phyloP scores from a whole-genome alignment of 2,888 invertebrate genomes.

The Polylopha cassiicola region DNA sequence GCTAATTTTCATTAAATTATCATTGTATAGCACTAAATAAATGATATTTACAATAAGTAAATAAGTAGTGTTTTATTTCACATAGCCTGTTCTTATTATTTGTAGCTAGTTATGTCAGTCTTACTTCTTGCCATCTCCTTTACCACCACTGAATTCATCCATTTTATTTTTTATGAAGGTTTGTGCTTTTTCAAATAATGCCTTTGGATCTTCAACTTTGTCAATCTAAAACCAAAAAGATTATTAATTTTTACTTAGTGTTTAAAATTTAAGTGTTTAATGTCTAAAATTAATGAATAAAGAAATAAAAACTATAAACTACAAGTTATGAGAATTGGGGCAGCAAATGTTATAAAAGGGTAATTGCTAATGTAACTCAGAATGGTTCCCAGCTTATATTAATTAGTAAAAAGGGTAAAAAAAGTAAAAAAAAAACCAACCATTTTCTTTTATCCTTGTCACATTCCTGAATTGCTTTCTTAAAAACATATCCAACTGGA shows the following conservation, averaged over 20 bases:
- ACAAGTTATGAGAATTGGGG: slow-evolving; percentile 8
- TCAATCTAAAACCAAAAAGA: slow-evolving; percentile 81
- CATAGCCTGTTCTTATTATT: slow-evolving; percentile 28
- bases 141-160: slow-evolving; percentile 48
- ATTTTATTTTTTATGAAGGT: slow-evolving; percentile 82
- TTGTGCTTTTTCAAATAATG: slow-evolving; percentile 82
- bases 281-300: background rate
- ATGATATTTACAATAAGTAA: slow-evolving; percentile 58
- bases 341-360: slow-evolving; percentile 25
- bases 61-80: slow-evolving; percentile 31
- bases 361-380: slow-evolving; percentile 11
- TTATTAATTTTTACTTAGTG: slow-evolving; percentile 7
- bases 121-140: slow-evolving; percentile 66
- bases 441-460: slow-evolving; percentile 55
- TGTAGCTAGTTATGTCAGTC: slow-evolving; percentile 33
- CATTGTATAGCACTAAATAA: slow-evolving; percentile 51
- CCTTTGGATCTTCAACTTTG: slow-evolving; percentile 88
- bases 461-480: slow-evolving; percentile 44
- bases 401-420: slow-evolving; percentile 17
- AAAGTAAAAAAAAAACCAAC: slow-evolving; percentile 50
- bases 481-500: slow-evolving; percentile 47
- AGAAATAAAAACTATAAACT: slow-evolving; percentile 4
- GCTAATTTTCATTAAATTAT: slow-evolving; percentile 47
- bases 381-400: slow-evolving; percentile 54
- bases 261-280: slow-evolving; percentile 3